Conservation (phyloP, 2,888 invertebrate species). For the Anaspis maculata region DNA sequence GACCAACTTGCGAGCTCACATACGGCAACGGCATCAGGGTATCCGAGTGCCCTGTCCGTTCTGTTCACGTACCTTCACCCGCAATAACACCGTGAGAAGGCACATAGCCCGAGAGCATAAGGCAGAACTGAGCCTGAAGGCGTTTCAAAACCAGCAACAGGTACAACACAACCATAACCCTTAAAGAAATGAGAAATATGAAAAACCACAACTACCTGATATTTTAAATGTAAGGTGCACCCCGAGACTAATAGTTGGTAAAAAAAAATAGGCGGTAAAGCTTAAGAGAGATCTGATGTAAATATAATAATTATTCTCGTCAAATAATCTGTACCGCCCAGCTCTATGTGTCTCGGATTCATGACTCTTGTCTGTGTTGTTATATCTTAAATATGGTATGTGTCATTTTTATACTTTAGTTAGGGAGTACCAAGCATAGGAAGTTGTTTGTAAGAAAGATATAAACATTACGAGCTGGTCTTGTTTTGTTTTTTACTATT, state of each 20-base stretch:
- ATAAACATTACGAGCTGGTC: conserved; percentile 31
- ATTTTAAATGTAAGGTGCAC: conserved; percentile 17
- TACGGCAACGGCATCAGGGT: conserved; percentile 85
- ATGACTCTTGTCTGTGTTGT: conserved; percentile 34
- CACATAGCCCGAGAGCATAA: conserved; percentile 88
- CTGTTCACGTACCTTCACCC: conserved; percentile 83
- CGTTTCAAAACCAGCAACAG: conserved; percentile 42
- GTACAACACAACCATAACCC: conserved; percentile 57
- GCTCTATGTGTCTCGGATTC: conserved; percentile 20
- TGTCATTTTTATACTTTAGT: conserved; percentile 31
- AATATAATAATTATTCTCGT: conserved; percentile 22
- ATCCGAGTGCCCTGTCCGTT: conserved; percentile 87
- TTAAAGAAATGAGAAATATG: too few species aligned
- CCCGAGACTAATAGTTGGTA: conserved; percentile 9
- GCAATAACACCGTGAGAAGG: conserved; percentile 85
- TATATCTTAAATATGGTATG: conserved; percentile 28
- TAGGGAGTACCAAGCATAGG: conserved; percentile 18
- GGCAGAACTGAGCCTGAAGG: conserved; percentile 58
- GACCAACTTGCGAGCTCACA: conserved; percentile 86
- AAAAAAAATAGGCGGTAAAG: too few species aligned
- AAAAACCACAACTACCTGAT: conserved; percentile 16
- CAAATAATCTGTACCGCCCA: conserved; percentile 18
- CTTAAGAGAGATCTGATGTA: conserved; percentile 29
- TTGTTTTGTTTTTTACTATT: conserved; percentile 28
- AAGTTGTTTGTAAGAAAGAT: conserved; percentile 23